Base-by-base conservation (phyloP, 1,140 invertebrate species). In the Cherax quadricarinatus region DNA sequence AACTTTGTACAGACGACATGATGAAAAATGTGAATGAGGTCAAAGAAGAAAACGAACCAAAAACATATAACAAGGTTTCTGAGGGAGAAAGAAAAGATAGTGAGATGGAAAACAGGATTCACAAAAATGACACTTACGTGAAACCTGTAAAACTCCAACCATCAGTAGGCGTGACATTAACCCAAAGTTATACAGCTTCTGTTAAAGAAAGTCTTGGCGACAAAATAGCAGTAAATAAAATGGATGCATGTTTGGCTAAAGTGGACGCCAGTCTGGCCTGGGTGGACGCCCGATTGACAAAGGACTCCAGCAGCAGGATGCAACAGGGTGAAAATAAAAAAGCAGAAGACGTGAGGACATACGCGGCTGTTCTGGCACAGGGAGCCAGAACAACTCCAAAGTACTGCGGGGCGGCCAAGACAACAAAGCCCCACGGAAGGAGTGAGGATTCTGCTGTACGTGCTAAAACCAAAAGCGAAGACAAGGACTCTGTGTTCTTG, bases 201-300 rank as follows among this genome's bases (percentile, higher is more conserved):
- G 18, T 70, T 53, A 79, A 49, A 21, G 78, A 89, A 80, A 82
- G 49, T 18, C 60, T 41, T 41, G 57, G 51, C 12, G 87, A 89
- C 30, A 80, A 51, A 41, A 66, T 21, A 48, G 53, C 80, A 48
- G 60, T 89, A 4, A 89, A 89, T 66, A 89, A 81, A 53, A 89
- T 89, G 87, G 87, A 89, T 70, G 87, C 16, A 12, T 89, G 87
- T 24, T 66, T 89, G 30, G 87, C 87, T n/a, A 89, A 89, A 60
- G 78, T 89, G 14, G 84, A 91, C 53, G 75, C 84, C 12, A 82
- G 75, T 70, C 30, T 91, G 24, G 90, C 90, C 4, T 81, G 84
- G 78, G 84, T 91, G 48, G 73, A 81, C 70, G 90, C 90, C 18
- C 70, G 85, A 16, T 51, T 91, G 21, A 89, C 87, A 62, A 82